Base-by-base conservation (phyloP, 1,140 invertebrate genomes). In the Drosophila mayri region DNA sequence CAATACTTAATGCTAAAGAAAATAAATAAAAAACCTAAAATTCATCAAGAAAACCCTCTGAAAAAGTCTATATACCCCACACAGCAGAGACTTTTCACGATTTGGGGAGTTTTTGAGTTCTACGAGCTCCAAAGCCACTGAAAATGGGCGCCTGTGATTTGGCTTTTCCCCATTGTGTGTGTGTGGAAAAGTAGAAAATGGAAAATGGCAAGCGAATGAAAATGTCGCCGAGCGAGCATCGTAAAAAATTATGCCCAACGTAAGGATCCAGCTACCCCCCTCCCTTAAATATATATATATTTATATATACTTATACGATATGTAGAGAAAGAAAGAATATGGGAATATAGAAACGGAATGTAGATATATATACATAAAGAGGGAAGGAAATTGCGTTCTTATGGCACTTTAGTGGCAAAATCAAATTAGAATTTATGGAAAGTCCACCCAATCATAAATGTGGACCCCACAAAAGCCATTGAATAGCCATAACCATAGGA, bases 391-490 rank as follows among this genome's bases (percentile, higher is more conserved):
- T 86, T 79, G 81, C 75, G 59, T 88, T 91, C 81, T 91, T 87
- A 91, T 91, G 79, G 86, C 86, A 88, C 88, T 91, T 91, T 85
- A 77, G 88, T 91, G 88, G 73, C 84, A 82, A 91, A 91, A 91
- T 91, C 81, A 88, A 91, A 91, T 91, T 91, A 91, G 83, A 91
- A 91, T 91, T 91, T 91, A 91, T 91, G 85, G 82, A 84, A 88
- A 88, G 85, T 81, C 52, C 52, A n/a, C 20, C 70, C 80, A 88
- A 88, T 88, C 84, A 88, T 87, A 87, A 87, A 88, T 88, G 75
- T 37, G 84, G 68, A 25, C 60, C 76, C 75, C 32, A 54, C n/a
- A 8, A 46, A 35, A 37, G 2, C 41, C 70, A 86, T 86, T 73
- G 67, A 87, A 83, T 71, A 66, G 64, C 58, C 78, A 86, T 86